These are phyloP conservation scores for Saccopteryx leptura DNA, from an alignment of 2,113 vertebrate genomes.

Conservation along the genomic window DNA sequence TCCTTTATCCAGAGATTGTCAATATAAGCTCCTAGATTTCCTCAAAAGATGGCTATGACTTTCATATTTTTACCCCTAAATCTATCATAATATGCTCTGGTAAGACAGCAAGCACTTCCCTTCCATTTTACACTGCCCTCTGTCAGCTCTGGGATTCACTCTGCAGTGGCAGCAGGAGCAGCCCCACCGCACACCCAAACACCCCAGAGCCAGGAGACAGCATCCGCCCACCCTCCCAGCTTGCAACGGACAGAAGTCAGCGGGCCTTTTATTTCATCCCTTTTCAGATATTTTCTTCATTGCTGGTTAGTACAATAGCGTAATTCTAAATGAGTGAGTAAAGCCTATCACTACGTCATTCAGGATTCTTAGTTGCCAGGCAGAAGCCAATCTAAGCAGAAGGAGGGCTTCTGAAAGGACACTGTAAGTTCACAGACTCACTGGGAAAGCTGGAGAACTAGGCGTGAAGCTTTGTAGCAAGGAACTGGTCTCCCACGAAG, in stretches of 20 bases:
- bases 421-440: neutral
- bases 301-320: neutral
- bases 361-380: neutral
- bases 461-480: neutral
- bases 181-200: neutral
- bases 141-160: neutral
- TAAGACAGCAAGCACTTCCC: neutral
- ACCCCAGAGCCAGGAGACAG: neutral
- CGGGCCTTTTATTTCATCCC: neutral
- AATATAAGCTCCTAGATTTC: conserved; percentile 2
- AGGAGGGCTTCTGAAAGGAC: neutral
- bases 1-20: neutral
- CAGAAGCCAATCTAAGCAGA: neutral
- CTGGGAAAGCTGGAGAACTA: neutral
- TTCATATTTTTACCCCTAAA: neutral
- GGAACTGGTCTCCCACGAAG: neutral
- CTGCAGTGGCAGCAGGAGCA: neutral
- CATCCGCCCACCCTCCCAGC: too few relatives aligned
- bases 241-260: neutral
- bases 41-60: neutral
- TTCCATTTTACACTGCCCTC: neutral
- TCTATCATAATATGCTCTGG: neutral
- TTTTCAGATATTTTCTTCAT: neutral
- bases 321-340: neutral
- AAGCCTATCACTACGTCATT: neutral